A percentile compares a stretch with the other conserved stretches of the same genome.
phyloP scores from a whole-genome alignment of 2,888 invertebrate genomes.

The Agapetus fuscipes region DNA sequence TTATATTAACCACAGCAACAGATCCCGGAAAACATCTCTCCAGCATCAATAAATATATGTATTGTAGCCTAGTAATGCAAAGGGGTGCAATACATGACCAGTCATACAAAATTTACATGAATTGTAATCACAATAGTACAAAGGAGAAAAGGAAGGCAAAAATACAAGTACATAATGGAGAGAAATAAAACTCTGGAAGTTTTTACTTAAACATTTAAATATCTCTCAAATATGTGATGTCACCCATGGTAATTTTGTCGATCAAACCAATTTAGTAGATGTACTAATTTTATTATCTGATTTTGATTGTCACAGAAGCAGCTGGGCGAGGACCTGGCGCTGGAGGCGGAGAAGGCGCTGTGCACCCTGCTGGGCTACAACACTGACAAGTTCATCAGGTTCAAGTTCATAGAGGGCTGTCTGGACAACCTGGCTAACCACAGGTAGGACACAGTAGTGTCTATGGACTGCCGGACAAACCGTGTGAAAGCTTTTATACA shows the following conservation, averaged over 20 bases:
- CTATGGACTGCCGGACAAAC: too few relatives aligned
- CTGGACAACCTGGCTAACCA: constrained; percentile 81
- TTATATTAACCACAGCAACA: too few relatives aligned
- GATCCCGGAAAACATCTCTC: too few relatives aligned
- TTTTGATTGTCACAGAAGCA: constrained; percentile 48
- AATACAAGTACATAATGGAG: too few relatives aligned
- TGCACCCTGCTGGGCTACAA: constrained; percentile 84
- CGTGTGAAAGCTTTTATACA: too few relatives aligned
- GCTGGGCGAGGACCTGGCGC: constrained; percentile 79
- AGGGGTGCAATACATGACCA: too few relatives aligned
- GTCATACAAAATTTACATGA: too few relatives aligned
- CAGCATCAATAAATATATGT: too few relatives aligned
- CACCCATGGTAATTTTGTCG: neutral
- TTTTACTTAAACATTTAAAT: neutral
- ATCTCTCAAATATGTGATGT: neutral
- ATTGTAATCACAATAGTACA: too few relatives aligned
- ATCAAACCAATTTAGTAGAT: neutral
- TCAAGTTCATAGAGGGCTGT: constrained; percentile 93
- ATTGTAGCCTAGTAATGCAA: too few relatives aligned
- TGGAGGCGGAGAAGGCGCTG: constrained; percentile 90
- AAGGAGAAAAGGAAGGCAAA: too few relatives aligned
- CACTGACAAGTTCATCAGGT: constrained; percentile 79
- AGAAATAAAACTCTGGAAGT: neutral
- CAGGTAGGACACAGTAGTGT: constrained; percentile 52
- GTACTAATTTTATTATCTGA: neutral